Base-by-base conservation (phyloP, 2,113 vertebrate genomes). In the Mirounga angustirostris region DNA sequence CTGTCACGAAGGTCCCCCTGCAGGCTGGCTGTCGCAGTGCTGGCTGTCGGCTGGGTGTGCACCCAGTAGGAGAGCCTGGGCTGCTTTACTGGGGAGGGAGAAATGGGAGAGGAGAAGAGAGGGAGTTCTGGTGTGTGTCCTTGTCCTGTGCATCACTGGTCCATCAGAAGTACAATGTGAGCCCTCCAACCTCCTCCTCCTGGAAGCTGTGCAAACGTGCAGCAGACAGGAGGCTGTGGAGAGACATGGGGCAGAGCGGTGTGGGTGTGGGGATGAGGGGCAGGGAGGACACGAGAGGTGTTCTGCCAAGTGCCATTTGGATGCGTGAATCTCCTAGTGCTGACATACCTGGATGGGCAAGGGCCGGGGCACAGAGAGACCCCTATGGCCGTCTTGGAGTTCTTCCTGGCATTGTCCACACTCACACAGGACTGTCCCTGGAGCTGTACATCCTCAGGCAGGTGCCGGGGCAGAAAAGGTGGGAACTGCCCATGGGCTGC, bases 271-370 rank as follows among this genome's bases (percentile, higher is more conserved):
- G 10, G 19, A 9, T 0, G 14, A 5, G 54, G 56, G 54, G 30
- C 50, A 40, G n/a, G 12, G 69, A 33, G 36, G 36, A 11, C 33
- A 3, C 11, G 14, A 43, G 78, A 0, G 4, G 14, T 1, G 0
- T 59, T 46, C 12, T 7, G 12, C 69, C 22, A 30, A 18, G 4
- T 61, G 21, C 36, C 22, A 2, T n/a, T 24, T 50, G 71, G 18
- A 24, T 16, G 16, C 16, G 3, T 63, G 22, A 4, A 4, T 52
- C 7, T 78, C 58, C 30, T 26, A 7, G 40, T 6, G 24, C 54
- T 61, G 40, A n/a, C 58, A 50, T 6, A 7, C 56, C 15, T 22
- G 43, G 56, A 89, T 7, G n/a, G 67, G 22, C 4, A 4, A 28
- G 28, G 56, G 71, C 24, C 18, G 2, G 85, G 40, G 59, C 50